Percentiles rank a stretch among this genome's conserved stretches.
These are phyloP conservation scores for Catonia carolina DNA, from an alignment of 2,888 invertebrate genomes.

Conservation along the genomic window DNA sequence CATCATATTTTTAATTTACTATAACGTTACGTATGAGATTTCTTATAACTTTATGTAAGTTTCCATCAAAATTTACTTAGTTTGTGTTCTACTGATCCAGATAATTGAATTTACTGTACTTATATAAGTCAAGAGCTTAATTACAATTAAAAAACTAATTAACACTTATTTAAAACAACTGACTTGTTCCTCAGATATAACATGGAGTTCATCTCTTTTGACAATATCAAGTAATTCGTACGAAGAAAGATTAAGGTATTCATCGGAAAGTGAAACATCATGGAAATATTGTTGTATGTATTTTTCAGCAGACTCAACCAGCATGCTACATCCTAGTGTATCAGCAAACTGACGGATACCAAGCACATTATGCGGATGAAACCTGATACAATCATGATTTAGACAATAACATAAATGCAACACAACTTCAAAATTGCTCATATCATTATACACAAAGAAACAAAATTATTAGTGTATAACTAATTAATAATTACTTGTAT, in stretches of 20 bases:
- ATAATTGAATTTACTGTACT: too few relatives aligned
- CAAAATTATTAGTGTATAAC: conserved; percentile 3
- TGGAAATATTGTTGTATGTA: conserved; percentile 74
- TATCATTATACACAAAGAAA: too few relatives aligned
- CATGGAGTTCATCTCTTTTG: conserved; percentile 67
- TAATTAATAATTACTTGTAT: not conserved
- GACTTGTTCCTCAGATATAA: conserved; percentile 65
- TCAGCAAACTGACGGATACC: conserved; percentile 75
- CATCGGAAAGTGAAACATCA: conserved; percentile 67
- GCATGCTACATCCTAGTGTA: conserved; percentile 60
- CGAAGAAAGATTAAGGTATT: conserved; percentile 59
- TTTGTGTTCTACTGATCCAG: too few relatives aligned
- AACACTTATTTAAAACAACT: conserved; percentile 2
- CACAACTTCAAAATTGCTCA: not conserved
- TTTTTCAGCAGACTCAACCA: conserved; percentile 68
- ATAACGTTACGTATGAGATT: too few relatives aligned
- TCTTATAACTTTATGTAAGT: too few relatives aligned
- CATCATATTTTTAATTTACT: too few relatives aligned
- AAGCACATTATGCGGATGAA: conserved; percentile 72
- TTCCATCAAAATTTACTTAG: too few relatives aligned
- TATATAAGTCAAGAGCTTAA: too few relatives aligned
- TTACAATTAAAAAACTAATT: too few relatives aligned
- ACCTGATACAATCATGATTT: too few relatives aligned
- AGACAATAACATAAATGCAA: conserved; percentile 17
- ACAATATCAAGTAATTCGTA: conserved; percentile 62